Base-by-base conservation (phyloP, 1,140 invertebrate species). In the Drosophila parabipectinata region DNA sequence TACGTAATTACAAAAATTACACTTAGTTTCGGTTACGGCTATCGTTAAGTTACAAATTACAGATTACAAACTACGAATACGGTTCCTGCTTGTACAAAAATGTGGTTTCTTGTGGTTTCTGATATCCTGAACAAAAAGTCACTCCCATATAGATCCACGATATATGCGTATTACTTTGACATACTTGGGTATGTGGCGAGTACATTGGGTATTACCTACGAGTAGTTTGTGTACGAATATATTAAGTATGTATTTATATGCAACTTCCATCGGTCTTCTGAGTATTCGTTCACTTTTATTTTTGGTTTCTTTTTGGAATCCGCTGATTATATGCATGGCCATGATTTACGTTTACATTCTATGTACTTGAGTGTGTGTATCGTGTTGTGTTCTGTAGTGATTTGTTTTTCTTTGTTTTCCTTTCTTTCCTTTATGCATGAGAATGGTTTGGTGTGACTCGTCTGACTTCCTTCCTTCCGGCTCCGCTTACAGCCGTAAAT, bases 321-420 rank as follows among this genome's bases (percentile, higher is more conserved):
- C 82, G 71, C 82, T 87, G 83, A 85, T 85, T 85, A 87, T 85
- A 85, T 85, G 82, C 83, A 85, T 85, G 82, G 82, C 83, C 82
- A 88, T 85, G 82, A 85, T 81, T 72, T 87, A 81, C 82, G 77
- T 85, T 85, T 81, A 85, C 81, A 79, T 68, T 82, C 63, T 77
- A 84, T 84, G 81, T 80, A 51, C 18, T 15, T 47, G 53, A 52
- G 26, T 55, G 45, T 71, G 34, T 4, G 10, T 37, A n/a, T 37
- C 32, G 30, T 57, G 12, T 18, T 21, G 15, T 47, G 63, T 67
- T 72, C 28, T 62, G 63, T 30, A 64, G 54, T 72, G 51, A 72
- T 71, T 69, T 71, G 63, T 57, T 69, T 58, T 64, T 30, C 37
- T 28, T 21, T 41, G 28, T 14, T 48, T 30, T 61, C 7, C 30